phyloP scores from a whole-genome alignment of 2,888 invertebrate species.

The Dasysyrphus albostriatus region DNA sequence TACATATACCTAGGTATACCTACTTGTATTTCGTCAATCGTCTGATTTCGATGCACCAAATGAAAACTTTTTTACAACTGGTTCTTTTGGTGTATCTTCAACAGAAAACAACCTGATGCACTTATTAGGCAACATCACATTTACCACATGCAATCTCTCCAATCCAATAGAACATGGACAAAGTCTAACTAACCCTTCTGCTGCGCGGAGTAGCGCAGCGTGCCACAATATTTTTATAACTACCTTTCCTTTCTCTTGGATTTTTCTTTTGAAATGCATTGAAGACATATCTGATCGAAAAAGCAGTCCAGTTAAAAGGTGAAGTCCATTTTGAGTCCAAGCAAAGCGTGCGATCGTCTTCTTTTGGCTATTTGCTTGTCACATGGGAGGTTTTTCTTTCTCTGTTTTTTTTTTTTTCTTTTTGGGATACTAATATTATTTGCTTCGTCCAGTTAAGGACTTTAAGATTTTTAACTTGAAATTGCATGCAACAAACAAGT shows the following conservation, averaged over 20 bases:
- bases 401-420: background rate
- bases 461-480: constrained; percentile 53
- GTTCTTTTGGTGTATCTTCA: background rate
- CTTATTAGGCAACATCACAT: constrained; percentile 61
- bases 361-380: constrained; percentile 65
- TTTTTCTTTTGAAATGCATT: constrained; percentile 32
- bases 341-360: constrained; percentile 31
- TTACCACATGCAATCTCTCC: constrained; percentile 32
- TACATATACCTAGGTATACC: no score
- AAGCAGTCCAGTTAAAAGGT: constrained; percentile 6
- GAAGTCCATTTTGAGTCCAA: constrained; percentile 30
- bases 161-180: constrained; percentile 7
- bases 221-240: constrained; percentile 31
- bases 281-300: constrained; percentile 21
- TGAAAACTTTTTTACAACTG: background rate
- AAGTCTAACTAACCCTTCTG: background rate
- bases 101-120: constrained; percentile 23
- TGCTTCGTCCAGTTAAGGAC: constrained; percentile 30
- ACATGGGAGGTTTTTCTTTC: constrained; percentile 35
- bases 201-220: background rate
- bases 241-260: constrained; percentile 2
- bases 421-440: background rate
- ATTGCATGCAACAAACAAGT: constrained; percentile 67
- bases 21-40: no score
- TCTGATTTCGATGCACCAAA: background rate